These are phyloP conservation scores for Thripadectes ignobilis DNA, from an alignment of 2,797 vertebrate species.

Conservation along the genomic window DNA sequence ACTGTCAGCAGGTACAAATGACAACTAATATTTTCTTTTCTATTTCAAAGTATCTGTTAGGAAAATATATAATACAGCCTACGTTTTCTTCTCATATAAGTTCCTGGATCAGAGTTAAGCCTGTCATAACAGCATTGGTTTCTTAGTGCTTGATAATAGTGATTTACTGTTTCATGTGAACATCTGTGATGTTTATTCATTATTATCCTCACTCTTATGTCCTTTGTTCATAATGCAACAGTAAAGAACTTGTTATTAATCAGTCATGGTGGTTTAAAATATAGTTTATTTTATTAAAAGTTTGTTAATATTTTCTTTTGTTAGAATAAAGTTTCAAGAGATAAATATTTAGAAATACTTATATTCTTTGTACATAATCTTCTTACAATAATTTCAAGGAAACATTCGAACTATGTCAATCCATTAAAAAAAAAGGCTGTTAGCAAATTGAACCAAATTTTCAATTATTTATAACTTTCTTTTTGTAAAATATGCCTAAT, in stretches of 20 bases:
- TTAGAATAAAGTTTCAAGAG: not conserved
- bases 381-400: not conserved
- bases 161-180: conserved; percentile 28
- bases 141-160: conserved; percentile 20
- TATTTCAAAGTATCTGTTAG: not conserved
- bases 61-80: not conserved
- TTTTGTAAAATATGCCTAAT: not conserved
- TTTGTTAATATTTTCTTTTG: not conserved
- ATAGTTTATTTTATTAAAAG: not conserved
- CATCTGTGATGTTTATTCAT: conserved; percentile 26
- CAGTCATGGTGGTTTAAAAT: not conserved
- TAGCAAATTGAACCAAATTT: not conserved
- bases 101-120: conserved; percentile 18
- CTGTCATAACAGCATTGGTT: not conserved
- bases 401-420: not conserved
- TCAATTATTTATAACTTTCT: not conserved
- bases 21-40: not conserved
- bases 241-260: conserved; percentile 3
- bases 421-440: not conserved
- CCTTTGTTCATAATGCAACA: not conserved
- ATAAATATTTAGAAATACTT: not conserved
- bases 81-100: not conserved
- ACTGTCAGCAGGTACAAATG: not conserved
- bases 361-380: not conserved
- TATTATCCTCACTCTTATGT: not conserved